Percentiles rank a stretch among this genome's conserved stretches.
These are phyloP conservation scores for Byasa hedistus DNA, from an alignment of 2,888 invertebrate species.

Conservation along the genomic window DNA sequence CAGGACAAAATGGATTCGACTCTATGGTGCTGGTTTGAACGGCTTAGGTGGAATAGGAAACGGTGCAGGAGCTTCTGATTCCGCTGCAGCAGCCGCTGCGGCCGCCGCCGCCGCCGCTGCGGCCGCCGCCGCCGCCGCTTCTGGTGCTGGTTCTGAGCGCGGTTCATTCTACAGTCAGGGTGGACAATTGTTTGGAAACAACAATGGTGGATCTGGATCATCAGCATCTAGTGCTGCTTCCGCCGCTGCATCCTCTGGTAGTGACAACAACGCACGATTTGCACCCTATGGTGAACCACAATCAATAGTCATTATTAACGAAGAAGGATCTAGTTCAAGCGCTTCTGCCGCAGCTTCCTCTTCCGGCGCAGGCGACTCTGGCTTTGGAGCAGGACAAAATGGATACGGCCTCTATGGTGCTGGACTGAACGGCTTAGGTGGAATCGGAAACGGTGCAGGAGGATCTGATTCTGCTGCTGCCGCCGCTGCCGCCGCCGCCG, in stretches of 20 bases:
- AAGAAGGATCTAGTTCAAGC: not conserved
- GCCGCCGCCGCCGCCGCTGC: constrained; percentile 6
- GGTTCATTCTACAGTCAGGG: not conserved
- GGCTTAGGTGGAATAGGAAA: not conserved
- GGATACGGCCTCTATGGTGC: no score
- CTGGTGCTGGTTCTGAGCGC: not conserved
- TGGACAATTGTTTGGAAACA: not conserved
- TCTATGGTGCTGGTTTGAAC: not conserved
- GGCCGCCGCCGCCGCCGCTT: not conserved
- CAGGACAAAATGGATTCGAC: not conserved
- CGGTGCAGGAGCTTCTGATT: not conserved
- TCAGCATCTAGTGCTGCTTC: constrained; percentile 8
- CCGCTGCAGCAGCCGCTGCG: constrained; percentile 2
- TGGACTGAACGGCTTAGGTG: no score
- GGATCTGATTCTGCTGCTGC: constrained; percentile 12
- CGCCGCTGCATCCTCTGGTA: not conserved
- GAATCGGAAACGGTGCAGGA: not conserved
- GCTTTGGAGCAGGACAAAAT: no score
- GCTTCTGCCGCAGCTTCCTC: not conserved
- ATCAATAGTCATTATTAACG: not conserved
- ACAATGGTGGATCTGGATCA: not conserved
- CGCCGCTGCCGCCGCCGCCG: constrained; percentile 6
- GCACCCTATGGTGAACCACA: not conserved
- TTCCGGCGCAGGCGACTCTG: no score
- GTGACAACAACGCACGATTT: not conserved